Conservation (phyloP, 2,113 vertebrate genomes). For the Marcusenius ussheri region DNA sequence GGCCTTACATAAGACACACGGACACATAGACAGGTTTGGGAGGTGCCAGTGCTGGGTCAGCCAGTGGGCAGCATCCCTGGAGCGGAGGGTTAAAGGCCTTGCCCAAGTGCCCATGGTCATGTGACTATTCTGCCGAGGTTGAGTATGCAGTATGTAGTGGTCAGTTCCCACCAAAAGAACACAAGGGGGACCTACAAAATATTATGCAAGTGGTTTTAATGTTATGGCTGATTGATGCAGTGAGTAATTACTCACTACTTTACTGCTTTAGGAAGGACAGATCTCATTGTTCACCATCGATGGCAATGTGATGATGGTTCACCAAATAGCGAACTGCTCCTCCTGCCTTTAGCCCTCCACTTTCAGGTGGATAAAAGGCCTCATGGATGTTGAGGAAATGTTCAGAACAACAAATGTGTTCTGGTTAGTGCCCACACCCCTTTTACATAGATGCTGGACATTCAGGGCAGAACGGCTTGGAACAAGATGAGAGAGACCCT, state of each 20-base stretch:
- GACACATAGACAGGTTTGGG: too few species aligned
- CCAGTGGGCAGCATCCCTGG: too few species aligned
- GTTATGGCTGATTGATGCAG: background rate
- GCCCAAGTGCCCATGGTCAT: too few species aligned
- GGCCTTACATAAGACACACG: too few species aligned
- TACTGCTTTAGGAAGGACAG: background rate
- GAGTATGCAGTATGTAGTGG: too few species aligned
- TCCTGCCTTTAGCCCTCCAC: background rate
- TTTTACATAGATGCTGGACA: conserved; percentile 2
- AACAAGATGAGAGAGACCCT: conserved; percentile 16
- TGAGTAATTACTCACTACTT: background rate
- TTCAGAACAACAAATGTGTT: background rate
- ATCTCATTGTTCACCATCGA: background rate
- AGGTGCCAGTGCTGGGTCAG: too few species aligned
- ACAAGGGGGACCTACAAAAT: background rate
- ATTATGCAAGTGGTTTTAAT: background rate
- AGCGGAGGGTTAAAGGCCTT: too few species aligned
- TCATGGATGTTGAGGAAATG: background rate
- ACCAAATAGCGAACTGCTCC: background rate
- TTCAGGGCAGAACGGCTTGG: conserved; percentile 2
- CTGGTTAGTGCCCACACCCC: background rate
- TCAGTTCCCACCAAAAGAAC: background rate
- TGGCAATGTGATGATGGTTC: background rate
- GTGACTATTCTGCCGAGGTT: too few species aligned
- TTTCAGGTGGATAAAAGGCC: background rate